Base-by-base conservation (phyloP, 2,888 invertebrate species). In the Apotomis capreana region DNA sequence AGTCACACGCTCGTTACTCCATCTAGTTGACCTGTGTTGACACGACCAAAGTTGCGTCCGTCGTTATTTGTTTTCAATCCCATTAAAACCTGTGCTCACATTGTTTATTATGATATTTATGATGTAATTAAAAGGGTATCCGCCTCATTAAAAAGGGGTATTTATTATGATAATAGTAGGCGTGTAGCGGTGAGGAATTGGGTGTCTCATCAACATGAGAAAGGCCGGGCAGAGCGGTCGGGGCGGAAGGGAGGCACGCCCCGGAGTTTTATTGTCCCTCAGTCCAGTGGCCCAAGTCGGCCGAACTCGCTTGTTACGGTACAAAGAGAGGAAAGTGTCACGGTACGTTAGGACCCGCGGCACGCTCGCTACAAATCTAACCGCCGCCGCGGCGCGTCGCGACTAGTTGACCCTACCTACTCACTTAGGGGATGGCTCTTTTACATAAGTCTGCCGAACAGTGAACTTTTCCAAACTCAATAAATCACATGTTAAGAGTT, bases 131-230 rank as follows among this genome's bases (percentile, higher is more conserved):
- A 78, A 79, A 77, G 77, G 74, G 74, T 44, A 15, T 57, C 44
- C 44, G 65, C 55, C 46, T 57, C 76, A 79, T 82, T 80, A 81
- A 77, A 74, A 81, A 81, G 78, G 77, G 77, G 74, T 79, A 78
- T 80, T 80, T 78, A 76, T 78, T 77, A 78, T 68, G 57, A 62
- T 4, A 72, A 52, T 63, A 59, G 70, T 57, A 57, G 70, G 62
- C 61, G 70, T 58, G 68, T 67, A 68, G 70, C 69, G 76, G 71
- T 58, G 58, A 65, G 63, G 63, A 61, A 73, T 68, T 58, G 60
- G 55, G 61, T 76, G 76, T 77, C 87, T 88, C 86, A 90, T 89
- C 89, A 89, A 85, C 90, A 90, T 88, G 83, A 89, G 85, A 90
- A 88, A 88, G 88, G 86, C 78, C 78, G 80, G 79, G 76, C 71